Conservation (phyloP, 1,140 invertebrate genomes). For the Drosophila repletoides region DNA sequence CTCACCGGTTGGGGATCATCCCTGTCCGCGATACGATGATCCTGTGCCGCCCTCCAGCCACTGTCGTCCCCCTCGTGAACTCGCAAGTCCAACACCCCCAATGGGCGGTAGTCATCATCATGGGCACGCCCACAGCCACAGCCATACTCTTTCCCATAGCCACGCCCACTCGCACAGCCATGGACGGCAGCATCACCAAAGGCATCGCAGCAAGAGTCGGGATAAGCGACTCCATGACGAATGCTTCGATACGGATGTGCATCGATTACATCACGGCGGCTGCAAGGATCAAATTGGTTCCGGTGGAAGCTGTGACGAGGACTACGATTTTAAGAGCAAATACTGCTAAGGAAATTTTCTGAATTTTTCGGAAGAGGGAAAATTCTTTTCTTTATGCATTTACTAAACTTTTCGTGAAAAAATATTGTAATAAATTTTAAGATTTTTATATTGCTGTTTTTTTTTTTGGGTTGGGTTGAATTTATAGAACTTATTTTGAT, state of each 20-base stretch:
- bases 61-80: slow-evolving; percentile 69
- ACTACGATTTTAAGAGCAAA: slow-evolving; percentile 68
- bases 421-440: too few species aligned
- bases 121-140: slow-evolving; percentile 11
- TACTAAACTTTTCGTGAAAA: too few species aligned
- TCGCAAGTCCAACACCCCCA: slow-evolving; percentile 42
- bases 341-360: slow-evolving; percentile 56
- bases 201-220: slow-evolving; percentile 70
- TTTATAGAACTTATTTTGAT: too few species aligned
- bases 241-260: slow-evolving; percentile 75
- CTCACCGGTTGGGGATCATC: slow-evolving; percentile 77
- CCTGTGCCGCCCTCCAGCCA: slow-evolving; percentile 68
- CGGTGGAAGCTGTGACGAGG: slow-evolving; percentile 53
- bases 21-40: slow-evolving; percentile 76
- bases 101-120: slow-evolving; percentile 13
- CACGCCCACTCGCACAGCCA: slow-evolving; percentile 33
- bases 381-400: too few species aligned
- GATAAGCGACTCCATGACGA: slow-evolving; percentile 72
- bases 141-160: background rate
- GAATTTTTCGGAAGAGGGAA: too few species aligned
- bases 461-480: too few species aligned
- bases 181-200: slow-evolving; percentile 38
- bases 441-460: too few species aligned
- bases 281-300: slow-evolving; percentile 69
- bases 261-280: slow-evolving; percentile 69